A percentile compares a stretch with the other conserved stretches of the same genome.
Conservation (phyloP, 2,797 vertebrate genomes). For the Otolemur crassicaudatus region DNA sequence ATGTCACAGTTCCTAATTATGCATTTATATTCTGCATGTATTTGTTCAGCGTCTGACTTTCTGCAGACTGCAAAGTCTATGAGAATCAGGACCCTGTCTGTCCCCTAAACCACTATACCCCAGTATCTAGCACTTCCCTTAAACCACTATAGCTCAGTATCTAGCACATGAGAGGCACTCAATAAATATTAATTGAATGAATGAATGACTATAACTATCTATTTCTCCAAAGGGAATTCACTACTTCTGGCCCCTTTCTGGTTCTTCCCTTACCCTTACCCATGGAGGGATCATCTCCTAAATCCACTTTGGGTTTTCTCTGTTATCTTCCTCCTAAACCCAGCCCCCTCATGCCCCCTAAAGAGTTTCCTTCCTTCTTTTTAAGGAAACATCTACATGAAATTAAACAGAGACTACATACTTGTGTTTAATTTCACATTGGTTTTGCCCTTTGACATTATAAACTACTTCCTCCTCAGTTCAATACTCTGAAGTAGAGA, state of each 20-base stretch:
- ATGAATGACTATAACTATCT: background rate
- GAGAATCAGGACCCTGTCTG: background rate
- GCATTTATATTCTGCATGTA: background rate
- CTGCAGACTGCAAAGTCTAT: background rate
- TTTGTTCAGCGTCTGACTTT: conserved; percentile 1
- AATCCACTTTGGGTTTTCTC: background rate
- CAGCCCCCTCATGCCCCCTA: background rate
- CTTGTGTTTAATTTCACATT: background rate
- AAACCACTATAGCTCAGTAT: background rate
- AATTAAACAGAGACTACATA: background rate
- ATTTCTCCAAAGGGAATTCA: background rate
- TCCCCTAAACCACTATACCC: background rate
- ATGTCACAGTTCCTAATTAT: background rate
- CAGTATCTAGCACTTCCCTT: background rate
- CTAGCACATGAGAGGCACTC: background rate
- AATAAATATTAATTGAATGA: background rate
- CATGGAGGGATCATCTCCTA: background rate
- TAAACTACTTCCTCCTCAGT: background rate
- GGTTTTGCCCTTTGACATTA: background rate
- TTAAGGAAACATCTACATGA: background rate
- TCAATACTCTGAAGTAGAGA: background rate
- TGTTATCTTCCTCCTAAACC: background rate
- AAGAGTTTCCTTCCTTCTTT: background rate
- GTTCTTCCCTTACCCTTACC: background rate
- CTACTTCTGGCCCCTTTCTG: background rate